Conservation (phyloP, 1,140 invertebrate species). For the Drosophila subobscura region DNA sequence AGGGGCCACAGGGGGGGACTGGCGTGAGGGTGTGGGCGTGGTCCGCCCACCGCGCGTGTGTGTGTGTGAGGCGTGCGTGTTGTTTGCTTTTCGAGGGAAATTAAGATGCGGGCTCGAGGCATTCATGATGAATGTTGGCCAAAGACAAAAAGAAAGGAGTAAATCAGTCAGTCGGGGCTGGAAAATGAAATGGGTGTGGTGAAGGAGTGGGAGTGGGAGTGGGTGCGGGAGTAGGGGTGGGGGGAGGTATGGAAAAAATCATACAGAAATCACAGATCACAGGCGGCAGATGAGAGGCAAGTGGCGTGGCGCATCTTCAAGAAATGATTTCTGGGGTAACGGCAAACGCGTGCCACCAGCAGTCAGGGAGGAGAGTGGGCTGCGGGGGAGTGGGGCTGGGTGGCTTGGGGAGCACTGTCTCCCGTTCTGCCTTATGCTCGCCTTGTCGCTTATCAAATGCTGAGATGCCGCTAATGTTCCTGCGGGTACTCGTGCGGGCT, state of each 20-base stretch:
- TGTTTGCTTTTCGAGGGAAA: conserved; percentile 67
- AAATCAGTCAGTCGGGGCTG: too few species aligned
- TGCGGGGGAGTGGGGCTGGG: background rate
- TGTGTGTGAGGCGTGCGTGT: conserved; percentile 45
- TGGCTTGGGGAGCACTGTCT: background rate
- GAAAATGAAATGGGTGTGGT: too few species aligned
- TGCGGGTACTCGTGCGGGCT: conserved; percentile 50
- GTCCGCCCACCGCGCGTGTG: conserved; percentile 3
- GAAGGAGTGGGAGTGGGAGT: too few species aligned
- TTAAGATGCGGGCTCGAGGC: conserved; percentile 72
- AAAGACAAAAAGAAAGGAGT: conserved; percentile 25
- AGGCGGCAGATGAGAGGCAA: conserved; percentile 24
- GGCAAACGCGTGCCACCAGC: conserved; percentile 31
- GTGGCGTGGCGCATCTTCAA: conserved; percentile 13
- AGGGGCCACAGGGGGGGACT: background rate
- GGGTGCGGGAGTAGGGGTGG: too few species aligned
- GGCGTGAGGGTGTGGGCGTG: conserved; percentile 10
- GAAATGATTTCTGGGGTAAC: conserved; percentile 31
- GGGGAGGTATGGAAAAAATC: conserved; percentile 24
- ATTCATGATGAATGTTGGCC: conserved; percentile 70
- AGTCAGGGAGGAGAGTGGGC: background rate
- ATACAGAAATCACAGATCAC: conserved; percentile 70
- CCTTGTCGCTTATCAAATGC: conserved; percentile 73
- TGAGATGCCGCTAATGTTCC: conserved; percentile 67
- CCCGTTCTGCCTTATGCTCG: conserved; percentile 56